Evolutionary conservation across 2,888 invertebrate genomes (phyloP).

Genomic region (Drosophila colorata): DNA sequence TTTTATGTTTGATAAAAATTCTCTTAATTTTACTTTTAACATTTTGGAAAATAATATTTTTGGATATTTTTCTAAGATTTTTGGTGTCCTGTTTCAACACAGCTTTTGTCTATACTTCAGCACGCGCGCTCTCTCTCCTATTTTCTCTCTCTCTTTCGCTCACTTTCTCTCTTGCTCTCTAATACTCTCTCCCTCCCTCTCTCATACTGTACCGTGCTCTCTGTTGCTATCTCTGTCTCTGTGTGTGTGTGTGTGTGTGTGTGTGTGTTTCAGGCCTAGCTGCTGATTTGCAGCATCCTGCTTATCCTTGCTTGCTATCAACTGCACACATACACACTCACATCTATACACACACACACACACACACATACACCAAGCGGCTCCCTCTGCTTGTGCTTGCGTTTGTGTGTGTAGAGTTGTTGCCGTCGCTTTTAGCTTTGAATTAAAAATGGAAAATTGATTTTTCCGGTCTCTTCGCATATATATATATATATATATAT

Average conservation of each 20-base stretch:
- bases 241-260: slow-evolving; percentile 11
- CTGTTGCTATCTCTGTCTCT: slow-evolving; percentile 11
- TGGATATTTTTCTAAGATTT: neutral
- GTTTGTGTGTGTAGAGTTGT: slow-evolving; percentile 9
- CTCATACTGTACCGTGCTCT: slow-evolving; percentile 3
- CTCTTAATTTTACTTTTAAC: slow-evolving; percentile 5
- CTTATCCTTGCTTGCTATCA: slow-evolving; percentile 70
- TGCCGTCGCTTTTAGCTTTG: slow-evolving; percentile 66
- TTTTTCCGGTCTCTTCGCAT: slow-evolving; percentile 81
- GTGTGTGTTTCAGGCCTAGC: slow-evolving; percentile 38
- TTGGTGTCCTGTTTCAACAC: slow-evolving; percentile 28
- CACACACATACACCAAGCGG: slow-evolving; percentile 5
- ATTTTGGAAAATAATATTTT: neutral
- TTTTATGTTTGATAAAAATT: slow-evolving; percentile 7
- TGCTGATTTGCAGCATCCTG: slow-evolving; percentile 74
- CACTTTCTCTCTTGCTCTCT: neutral
- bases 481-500: slow-evolving; percentile 42
- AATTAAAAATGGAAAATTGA: slow-evolving; percentile 85
- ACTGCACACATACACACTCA: slow-evolving; percentile 35
- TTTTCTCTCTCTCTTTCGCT: neutral
- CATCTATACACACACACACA: slow-evolving; percentile 15
- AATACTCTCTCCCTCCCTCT: slow-evolving; percentile 2
- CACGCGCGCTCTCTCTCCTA: slow-evolving; percentile 1
- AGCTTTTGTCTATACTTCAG: slow-evolving; percentile 58
- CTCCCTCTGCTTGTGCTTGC: slow-evolving; percentile 25